These are phyloP conservation scores for Zhuqinia jingwanae DNA, from an alignment of 2,888 invertebrate genomes.

Conservation along the genomic window DNA sequence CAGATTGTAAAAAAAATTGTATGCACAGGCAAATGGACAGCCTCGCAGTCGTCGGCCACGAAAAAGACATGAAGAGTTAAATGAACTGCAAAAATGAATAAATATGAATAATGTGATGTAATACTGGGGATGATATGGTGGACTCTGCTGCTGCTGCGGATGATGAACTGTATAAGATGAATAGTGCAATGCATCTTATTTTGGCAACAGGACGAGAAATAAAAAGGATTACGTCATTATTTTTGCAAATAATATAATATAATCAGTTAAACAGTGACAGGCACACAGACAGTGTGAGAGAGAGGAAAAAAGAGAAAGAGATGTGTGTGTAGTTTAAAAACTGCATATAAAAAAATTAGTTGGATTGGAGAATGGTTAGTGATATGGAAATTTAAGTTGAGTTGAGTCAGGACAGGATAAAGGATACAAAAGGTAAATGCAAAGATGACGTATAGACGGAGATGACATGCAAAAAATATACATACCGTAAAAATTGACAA, in stretches of 20 bases:
- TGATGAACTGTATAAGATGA: slow-evolving; percentile 10
- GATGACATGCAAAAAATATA: slow-evolving; percentile 34
- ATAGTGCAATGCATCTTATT: slow-evolving; percentile 46
- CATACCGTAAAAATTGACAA: not conserved
- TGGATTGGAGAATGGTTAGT: not conserved
- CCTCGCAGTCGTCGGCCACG: no score
- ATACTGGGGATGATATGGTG: no score
- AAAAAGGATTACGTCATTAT: slow-evolving; percentile 47
- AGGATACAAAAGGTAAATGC: no score
- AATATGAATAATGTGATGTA: slow-evolving; percentile 40
- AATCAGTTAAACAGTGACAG: not conserved
- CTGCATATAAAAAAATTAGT: not conserved
- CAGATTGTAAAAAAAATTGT: not conserved
- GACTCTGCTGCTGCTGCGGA: not conserved
- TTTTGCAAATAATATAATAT: slow-evolving; percentile 18
- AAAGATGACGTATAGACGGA: not conserved
- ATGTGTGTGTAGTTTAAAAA: no score
- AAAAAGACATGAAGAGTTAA: slow-evolving; percentile 28
- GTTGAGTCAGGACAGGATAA: slow-evolving; percentile 37
- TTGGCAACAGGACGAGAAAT: slow-evolving; percentile 44
- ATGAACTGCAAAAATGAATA: slow-evolving; percentile 51
- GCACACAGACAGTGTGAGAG: not conserved
- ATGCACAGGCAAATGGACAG: no score
- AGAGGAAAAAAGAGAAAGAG: not conserved
- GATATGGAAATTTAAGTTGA: slow-evolving; percentile 1